A percentile compares a stretch with the other conserved stretches of the same genome.
phyloP scores from a whole-genome alignment of 2,113 vertebrate genomes.

The Coptodon rendalli region DNA sequence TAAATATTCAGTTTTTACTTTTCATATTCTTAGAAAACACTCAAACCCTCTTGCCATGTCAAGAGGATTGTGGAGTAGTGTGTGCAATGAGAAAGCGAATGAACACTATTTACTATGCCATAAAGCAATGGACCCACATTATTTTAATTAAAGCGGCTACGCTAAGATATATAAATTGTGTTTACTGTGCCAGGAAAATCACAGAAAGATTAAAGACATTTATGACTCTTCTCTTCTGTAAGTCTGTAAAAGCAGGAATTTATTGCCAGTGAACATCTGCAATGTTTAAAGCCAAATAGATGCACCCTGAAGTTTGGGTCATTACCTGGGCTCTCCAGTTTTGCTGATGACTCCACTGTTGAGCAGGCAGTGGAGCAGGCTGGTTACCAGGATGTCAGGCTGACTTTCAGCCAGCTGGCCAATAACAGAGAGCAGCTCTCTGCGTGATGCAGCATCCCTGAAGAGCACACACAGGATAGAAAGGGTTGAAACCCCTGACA shows the following conservation, averaged over 20 bases:
- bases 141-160: background rate
- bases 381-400: conserved; percentile 81
- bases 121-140: background rate
- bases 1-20: background rate
- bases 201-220: background rate
- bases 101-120: background rate
- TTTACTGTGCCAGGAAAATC: background rate
- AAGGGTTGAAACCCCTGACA: background rate
- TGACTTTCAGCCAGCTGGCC: conserved; percentile 84
- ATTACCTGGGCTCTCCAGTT: conserved; percentile 81
- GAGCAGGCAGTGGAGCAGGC: conserved; percentile 83
- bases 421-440: conserved; percentile 84
- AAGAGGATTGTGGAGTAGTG: background rate
- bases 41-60: background rate
- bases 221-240: background rate
- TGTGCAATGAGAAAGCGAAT: background rate
- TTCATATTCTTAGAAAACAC: background rate
- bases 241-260: background rate
- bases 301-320: background rate
- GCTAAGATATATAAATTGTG: background rate
- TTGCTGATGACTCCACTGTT: conserved; percentile 83
- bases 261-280: background rate
- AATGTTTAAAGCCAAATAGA: background rate
- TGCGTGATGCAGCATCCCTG: conserved; percentile 89
- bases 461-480: background rate